Percentiles rank a stretch among this genome's conserved stretches.
These are phyloP conservation scores for Atrichornis clamosus DNA, from an alignment of 2,113 vertebrate genomes.

Conservation along the genomic window DNA sequence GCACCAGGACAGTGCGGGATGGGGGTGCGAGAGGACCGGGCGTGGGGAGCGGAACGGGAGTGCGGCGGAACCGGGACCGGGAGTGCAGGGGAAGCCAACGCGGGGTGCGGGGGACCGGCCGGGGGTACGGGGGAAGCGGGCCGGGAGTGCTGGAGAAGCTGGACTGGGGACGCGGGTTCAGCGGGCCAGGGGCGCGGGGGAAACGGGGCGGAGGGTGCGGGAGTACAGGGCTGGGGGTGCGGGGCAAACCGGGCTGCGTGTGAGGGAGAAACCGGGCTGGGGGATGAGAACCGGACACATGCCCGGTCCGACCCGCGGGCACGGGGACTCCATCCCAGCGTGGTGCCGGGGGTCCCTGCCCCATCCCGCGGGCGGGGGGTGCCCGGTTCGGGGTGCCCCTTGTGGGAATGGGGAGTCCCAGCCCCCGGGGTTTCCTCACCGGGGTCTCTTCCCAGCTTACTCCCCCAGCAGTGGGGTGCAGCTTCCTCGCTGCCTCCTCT, in stretches of 20 bases:
- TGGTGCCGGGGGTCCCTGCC: neutral
- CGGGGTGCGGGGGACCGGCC: neutral
- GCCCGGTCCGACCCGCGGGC: neutral
- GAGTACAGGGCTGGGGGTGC: neutral
- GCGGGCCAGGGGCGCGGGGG: neutral
- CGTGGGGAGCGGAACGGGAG: neutral
- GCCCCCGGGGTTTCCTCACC: neutral
- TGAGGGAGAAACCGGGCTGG: neutral
- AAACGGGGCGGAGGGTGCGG: neutral
- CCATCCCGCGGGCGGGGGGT: neutral
- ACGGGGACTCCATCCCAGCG: fast-evolving
- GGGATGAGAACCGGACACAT: neutral
- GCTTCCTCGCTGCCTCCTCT: neutral
- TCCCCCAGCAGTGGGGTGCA: neutral
- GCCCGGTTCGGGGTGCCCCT: neutral
- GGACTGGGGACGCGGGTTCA: neutral
- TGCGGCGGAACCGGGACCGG: neutral
- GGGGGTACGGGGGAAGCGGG: neutral
- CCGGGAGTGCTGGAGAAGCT: neutral
- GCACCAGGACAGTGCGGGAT: neutral
- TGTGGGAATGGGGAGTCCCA: neutral
- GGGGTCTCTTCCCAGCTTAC: neutral
- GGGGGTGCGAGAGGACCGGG: neutral
- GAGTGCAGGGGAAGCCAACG: neutral
- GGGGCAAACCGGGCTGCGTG: too few relatives aligned